Conservation (phyloP, 2,113 vertebrate species). For the Hippopotamus amphibius region DNA sequence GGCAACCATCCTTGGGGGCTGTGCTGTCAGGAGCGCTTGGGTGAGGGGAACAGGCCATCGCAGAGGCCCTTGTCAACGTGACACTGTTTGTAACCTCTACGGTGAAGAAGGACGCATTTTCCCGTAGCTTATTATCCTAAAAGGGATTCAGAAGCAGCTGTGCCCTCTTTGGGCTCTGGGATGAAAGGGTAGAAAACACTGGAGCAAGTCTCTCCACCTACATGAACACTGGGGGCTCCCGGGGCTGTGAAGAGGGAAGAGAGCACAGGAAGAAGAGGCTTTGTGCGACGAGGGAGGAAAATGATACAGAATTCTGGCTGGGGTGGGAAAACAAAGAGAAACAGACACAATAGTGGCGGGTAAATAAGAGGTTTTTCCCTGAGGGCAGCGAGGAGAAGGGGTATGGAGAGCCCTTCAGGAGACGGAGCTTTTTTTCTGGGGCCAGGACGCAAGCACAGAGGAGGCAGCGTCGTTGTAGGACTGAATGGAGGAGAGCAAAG, state of each 20-base stretch:
- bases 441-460: background rate
- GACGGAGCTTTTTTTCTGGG: background rate
- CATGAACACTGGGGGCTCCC: background rate
- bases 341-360: background rate
- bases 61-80: background rate
- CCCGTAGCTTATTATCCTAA: background rate
- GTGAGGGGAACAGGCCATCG: background rate
- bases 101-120: background rate
- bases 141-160: slow-evolving; percentile 4
- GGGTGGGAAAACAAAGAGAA: background rate
- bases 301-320: background rate
- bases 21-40: background rate
- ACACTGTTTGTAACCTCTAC: background rate
- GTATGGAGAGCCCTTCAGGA: background rate
- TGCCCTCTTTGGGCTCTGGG: background rate
- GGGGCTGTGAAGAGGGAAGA: background rate
- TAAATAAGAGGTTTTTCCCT: background rate
- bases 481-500: background rate
- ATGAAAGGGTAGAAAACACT: slow-evolving; percentile 10
- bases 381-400: background rate
- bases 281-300: background rate
- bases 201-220: background rate
- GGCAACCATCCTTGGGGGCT: background rate
- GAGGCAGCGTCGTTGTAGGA: background rate
- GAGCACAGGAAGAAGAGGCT: background rate